These are phyloP conservation scores for Halocynthia aurantium DNA, from an alignment of 23 tunicate species.

Conservation along the genomic window DNA sequence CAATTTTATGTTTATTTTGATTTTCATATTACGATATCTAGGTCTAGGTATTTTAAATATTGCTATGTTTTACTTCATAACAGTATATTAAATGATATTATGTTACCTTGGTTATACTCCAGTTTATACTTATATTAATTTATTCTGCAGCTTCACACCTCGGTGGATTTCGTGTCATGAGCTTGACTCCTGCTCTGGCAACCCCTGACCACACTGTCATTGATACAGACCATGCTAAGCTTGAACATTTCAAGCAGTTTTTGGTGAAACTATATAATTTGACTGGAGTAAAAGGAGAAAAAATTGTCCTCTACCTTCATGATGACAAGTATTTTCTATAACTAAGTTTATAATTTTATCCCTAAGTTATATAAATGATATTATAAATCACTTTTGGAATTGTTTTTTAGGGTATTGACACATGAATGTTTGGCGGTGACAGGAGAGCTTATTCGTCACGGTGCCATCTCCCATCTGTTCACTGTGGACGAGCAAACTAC, in stretches of 20 bases:
- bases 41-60: not conserved
- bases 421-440: conserved; percentile 72
- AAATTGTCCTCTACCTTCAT: conserved; percentile 54
- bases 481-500: conserved; percentile 84
- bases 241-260: conserved; percentile 55
- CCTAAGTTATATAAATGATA: no score
- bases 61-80: not conserved
- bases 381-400: no score
- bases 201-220: conserved; percentile 25
- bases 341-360: not conserved
- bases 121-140: not conserved
- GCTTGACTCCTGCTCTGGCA: conserved; percentile 35
- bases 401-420: conserved; percentile 39
- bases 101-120: no score
- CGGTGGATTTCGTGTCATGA: conserved; percentile 57
- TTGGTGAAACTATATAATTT: conserved; percentile 64
- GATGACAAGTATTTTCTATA: conserved; percentile 57
- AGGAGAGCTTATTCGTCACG: conserved; percentile 76
- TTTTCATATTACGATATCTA: not conserved
- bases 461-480: conserved; percentile 75
- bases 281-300: conserved; percentile 84
- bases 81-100: no score
- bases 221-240: conserved; percentile 35
- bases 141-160: conserved; percentile 59
- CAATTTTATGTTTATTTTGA: not conserved